Base-by-base conservation (phyloP, 2,113 vertebrate genomes). In the Cyprinodon brontotheroides region DNA sequence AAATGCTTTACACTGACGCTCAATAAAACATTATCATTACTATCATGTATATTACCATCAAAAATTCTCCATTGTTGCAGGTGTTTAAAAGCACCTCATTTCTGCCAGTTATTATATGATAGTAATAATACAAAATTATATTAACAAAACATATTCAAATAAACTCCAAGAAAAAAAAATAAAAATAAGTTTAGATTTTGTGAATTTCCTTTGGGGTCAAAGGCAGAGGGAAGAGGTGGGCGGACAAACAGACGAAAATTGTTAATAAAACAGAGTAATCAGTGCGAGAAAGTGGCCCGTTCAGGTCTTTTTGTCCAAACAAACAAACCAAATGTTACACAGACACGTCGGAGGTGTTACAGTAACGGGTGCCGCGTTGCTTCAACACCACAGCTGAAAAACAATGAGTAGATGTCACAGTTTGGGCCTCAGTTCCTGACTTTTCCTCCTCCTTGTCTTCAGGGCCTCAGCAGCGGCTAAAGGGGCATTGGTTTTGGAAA, bases 1-100 rank as follows among this genome's bases (percentile, higher is more conserved):
- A 96, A 96, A 96, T 91, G 92, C 95, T 90, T 94, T 83, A 82
- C 90, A 94, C 92, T 91, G 83, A 95, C 95, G 95, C 95, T 95
- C 93, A 94, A 95, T 94, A 93, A 72, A 79, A 72, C 67, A 80
- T 89, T 80, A 91, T 85, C 37, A 68, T 88, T 86, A 90, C 88
- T 84, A 90, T 92, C 83, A 91, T 29, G 29, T 29, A 29, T 80
- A 81, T 79, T 87, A 68, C 43, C 78, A 86, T 89, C 75, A 83
- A 86, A 63, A 77, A 78, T 68, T 77, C 63, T 68, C 77, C 84
- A 84, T 86, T 85, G 40, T 89, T 84, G 89, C 47, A 86, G 84
- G 75, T 86, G 85, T 79, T 65, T 72, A 86, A 88, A 64, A 41
- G 88, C 84, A 68, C 88, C 70, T 87, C 72, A 87, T 85, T 82